phyloP scores from a whole-genome alignment of 2,888 invertebrate genomes.

The Ennomos fuscantarius region DNA sequence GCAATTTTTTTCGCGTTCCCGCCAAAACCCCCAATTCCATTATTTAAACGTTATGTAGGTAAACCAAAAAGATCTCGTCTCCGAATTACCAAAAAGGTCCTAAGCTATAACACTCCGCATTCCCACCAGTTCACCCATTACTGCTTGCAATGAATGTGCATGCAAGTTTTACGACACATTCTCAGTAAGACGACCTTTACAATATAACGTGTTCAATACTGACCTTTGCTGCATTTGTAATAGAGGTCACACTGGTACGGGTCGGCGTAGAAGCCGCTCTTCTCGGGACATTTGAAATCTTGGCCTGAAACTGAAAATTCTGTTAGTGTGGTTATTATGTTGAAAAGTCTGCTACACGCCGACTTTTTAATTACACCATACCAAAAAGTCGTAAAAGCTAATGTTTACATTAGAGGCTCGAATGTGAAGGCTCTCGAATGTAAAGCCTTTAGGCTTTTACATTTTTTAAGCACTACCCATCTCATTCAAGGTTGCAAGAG shows the following conservation, averaged over 20 bases:
- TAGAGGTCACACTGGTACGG: constrained; percentile 92
- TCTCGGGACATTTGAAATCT: constrained; percentile 89
- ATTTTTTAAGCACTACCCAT: too few relatives aligned
- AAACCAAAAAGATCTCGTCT: neutral
- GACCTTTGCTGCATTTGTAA: constrained; percentile 88
- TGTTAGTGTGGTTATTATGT: too few relatives aligned
- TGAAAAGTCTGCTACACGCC: too few relatives aligned
- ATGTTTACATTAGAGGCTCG: too few relatives aligned
- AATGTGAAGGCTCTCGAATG: too few relatives aligned
- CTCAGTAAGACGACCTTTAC: constrained; percentile 54
- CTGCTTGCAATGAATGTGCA: constrained; percentile 5
- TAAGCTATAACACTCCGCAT: neutral
- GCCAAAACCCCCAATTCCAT: too few relatives aligned
- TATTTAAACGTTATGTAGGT: neutral
- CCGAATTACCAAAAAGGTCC: constrained; percentile 1
- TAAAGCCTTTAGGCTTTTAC: too few relatives aligned
- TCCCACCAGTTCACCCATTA: constrained; percentile 1
- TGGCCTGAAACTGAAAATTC: constrained; percentile 71
- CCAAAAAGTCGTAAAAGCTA: too few relatives aligned
- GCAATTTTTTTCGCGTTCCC: too few relatives aligned
- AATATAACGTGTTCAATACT: constrained; percentile 55
- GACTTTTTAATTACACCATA: too few relatives aligned
- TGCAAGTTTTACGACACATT: constrained; percentile 18
- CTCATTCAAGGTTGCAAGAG: too few relatives aligned
- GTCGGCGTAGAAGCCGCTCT: constrained; percentile 91